A percentile compares a stretch with the other conserved stretches of the same genome.
These are phyloP conservation scores for Sycophila sp. DNA, from an alignment of 1,140 invertebrate species.

Conservation along the genomic window DNA sequence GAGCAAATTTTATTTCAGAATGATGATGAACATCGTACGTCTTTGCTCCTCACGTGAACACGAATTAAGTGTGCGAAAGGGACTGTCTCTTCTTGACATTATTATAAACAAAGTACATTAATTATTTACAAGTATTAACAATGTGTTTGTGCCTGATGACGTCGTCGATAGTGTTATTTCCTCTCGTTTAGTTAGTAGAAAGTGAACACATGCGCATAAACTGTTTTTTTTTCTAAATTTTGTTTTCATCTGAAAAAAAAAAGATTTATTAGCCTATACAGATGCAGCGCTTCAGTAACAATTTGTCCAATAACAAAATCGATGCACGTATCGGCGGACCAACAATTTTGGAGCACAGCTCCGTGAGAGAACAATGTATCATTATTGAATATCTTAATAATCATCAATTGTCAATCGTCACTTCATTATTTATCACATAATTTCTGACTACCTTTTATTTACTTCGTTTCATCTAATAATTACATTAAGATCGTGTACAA, in stretches of 20 bases:
- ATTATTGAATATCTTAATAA: conserved; percentile 25
- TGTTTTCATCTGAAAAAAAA: too few species aligned
- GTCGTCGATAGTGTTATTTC: conserved; percentile 1
- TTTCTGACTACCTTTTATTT: conserved; percentile 55
- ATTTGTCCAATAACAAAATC: conserved; percentile 8
- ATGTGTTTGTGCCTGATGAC: conserved; percentile 49
- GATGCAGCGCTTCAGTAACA: too few species aligned
- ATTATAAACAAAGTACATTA: conserved; percentile 50
- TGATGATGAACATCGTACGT: too few species aligned
- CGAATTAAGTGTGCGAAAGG: background rate
- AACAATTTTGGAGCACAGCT: conserved; percentile 61
- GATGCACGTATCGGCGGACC: conserved; percentile 46
- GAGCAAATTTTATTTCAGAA: too few species aligned
- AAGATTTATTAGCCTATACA: too few species aligned
- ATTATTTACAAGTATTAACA: conserved; percentile 63
- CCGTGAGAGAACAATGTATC: conserved; percentile 55
- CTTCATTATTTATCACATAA: conserved; percentile 58
- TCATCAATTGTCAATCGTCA: conserved; percentile 31
- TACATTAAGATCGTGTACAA: conserved; percentile 19
- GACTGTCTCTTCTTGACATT: conserved; percentile 3
- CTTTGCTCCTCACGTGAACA: background rate
- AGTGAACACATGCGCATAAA: too few species aligned
- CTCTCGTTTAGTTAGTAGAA: too few species aligned
- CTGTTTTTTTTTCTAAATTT: too few species aligned
- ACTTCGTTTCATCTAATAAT: conserved; percentile 18